Conservation (phyloP, 1,140 invertebrate genomes). For the Palaemon carinicauda region DNA sequence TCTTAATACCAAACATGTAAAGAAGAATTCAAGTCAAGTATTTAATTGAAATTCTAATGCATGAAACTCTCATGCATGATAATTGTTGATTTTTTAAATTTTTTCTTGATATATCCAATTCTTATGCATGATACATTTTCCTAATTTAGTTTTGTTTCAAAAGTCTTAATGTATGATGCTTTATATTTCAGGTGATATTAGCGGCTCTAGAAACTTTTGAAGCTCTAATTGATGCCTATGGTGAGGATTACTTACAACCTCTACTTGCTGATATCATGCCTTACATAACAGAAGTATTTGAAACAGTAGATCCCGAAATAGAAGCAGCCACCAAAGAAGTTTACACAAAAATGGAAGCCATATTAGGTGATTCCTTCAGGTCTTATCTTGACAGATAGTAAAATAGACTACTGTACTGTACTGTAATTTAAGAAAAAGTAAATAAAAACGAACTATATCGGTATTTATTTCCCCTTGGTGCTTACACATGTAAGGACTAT, state of each 20-base stretch:
- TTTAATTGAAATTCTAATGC: too few relatives aligned
- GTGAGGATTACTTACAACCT: conserved; percentile 53
- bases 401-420: too few relatives aligned
- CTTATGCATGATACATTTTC: neutral
- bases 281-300: conserved; percentile 51
- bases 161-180: too few relatives aligned
- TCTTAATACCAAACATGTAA: neutral
- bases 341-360: conserved; percentile 53
- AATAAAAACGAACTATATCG: too few relatives aligned
- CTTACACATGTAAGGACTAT: too few relatives aligned
- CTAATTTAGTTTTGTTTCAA: too few relatives aligned
- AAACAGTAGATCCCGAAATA: conserved; percentile 34
- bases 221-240: conserved; percentile 41
- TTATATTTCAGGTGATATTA: conserved; percentile 29
- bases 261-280: conserved; percentile 56
- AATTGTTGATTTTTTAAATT: neutral
- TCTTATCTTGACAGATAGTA: conserved; percentile 34
- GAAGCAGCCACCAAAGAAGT: conserved; percentile 35
- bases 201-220: conserved; percentile 41
- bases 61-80: too few relatives aligned
- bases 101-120: neutral
- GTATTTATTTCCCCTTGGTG: too few relatives aligned
- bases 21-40: neutral
- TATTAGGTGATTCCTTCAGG: conserved; percentile 49
- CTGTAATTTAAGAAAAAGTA: too few relatives aligned